phyloP scores from a whole-genome alignment of 2,888 invertebrate genomes.

The Zootermopsis nevadensis region DNA sequence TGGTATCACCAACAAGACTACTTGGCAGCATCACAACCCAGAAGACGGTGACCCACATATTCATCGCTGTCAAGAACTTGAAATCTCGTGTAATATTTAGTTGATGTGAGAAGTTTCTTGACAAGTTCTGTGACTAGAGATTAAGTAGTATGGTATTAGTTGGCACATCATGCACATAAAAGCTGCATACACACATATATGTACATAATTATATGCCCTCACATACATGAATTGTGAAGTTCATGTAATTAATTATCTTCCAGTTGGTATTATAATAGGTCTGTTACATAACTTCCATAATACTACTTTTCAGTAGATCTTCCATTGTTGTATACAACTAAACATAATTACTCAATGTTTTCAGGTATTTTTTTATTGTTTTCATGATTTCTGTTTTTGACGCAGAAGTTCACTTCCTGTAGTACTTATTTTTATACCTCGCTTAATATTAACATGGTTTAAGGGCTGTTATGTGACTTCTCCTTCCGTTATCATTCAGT shows the following conservation, averaged over 20 bases:
- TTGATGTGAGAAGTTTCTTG: neutral
- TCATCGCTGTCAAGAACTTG: no score
- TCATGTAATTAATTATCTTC: constrained; percentile 42
- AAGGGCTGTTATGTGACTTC: constrained; percentile 32
- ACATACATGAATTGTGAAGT: constrained; percentile 22
- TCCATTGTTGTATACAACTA: constrained; percentile 44
- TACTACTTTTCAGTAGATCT: constrained; percentile 45
- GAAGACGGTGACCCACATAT: no score
- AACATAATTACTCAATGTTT: constrained; percentile 30
- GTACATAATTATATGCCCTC: constrained; percentile 20
- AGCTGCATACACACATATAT: neutral
- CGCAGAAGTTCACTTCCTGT: constrained; percentile 46
- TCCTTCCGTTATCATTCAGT: constrained; percentile 22
- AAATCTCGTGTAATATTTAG: neutral
- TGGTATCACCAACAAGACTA: no score
- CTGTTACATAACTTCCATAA: constrained; percentile 45
- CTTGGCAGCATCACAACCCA: no score
- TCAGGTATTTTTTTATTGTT: constrained; percentile 48
- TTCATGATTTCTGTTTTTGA: constrained; percentile 36
- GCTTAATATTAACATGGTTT: constrained; percentile 42
- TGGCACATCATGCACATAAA: constrained; percentile 20
- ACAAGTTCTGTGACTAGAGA: constrained; percentile 14
- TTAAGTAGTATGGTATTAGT: constrained; percentile 25
- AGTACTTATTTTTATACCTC: constrained; percentile 55
- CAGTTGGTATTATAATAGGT: constrained; percentile 31